phyloP scores from a whole-genome alignment of 2,113 vertebrate species.

The Psilopogon haemacephalus region DNA sequence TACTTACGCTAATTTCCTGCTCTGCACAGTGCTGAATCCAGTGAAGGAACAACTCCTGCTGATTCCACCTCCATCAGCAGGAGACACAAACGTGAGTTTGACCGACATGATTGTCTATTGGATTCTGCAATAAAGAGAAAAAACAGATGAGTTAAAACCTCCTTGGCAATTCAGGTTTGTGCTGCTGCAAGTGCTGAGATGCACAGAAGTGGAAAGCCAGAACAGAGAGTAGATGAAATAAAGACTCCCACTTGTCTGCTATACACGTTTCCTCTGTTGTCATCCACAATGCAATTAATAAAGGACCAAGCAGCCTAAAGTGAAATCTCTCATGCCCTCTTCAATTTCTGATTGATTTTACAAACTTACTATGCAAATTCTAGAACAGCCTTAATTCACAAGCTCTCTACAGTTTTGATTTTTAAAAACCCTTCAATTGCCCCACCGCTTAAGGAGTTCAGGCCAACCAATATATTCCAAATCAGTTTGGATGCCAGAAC shows the following conservation, averaged over 20 bases:
- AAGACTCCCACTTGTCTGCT: conserved; percentile 10
- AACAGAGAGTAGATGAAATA: not conserved
- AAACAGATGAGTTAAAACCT: not conserved
- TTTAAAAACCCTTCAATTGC: not conserved
- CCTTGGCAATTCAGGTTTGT: not conserved
- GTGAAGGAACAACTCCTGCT: conserved; percentile 82
- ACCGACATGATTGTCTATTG: conserved; percentile 72
- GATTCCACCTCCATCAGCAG: conserved; percentile 71
- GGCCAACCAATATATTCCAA: conserved; percentile 2
- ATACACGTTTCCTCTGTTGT: conserved; percentile 37
- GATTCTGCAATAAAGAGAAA: conserved; percentile 27
- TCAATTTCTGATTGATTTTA: conserved; percentile 53
- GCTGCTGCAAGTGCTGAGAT: not conserved
- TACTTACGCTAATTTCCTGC: conserved; percentile 77
- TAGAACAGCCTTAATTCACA: not conserved
- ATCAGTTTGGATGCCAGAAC: conserved; percentile 6
- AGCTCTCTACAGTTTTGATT: not conserved
- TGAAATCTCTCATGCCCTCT: conserved; percentile 31
- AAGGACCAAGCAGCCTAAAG: not conserved
- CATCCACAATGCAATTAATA: conserved; percentile 15
- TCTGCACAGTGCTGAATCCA: conserved; percentile 75
- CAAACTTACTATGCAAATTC: not conserved
- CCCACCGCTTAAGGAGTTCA: conserved; percentile 24
- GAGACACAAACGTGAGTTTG: conserved; percentile 77
- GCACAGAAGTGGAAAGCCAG: not conserved